Conservation (phyloP, 30 jellyfish, hydroid and myxozoan species). For the Aurelia sp. region DNA sequence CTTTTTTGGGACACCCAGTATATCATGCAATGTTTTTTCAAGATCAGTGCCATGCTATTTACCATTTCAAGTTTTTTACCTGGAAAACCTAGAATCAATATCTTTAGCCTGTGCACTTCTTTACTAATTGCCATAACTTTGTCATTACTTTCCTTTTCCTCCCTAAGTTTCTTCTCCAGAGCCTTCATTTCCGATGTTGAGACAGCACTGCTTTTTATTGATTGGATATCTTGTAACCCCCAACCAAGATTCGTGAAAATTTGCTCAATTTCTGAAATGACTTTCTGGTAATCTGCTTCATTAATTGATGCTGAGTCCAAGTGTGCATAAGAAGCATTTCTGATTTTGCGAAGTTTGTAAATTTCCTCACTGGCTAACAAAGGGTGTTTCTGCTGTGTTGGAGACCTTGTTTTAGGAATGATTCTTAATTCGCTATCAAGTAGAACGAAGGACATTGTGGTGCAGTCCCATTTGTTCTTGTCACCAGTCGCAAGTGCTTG, state of each 20-base stretch:
- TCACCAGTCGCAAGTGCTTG: neutral
- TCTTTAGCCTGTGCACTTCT: too few species aligned
- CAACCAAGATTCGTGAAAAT: neutral
- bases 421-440: neutral
- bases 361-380: neutral
- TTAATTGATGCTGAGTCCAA: neutral
- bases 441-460: neutral
- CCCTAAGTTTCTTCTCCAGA: neutral
- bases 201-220: neutral
- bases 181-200: neutral
- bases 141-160: neutral
- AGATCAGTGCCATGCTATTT: too few species aligned
- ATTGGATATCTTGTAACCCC: neutral
- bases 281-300: neutral
- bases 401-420: neutral
- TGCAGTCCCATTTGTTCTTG: neutral
- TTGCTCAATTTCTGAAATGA: neutral
- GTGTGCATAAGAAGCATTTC: conserved; percentile 10
- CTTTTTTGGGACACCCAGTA: too few species aligned
- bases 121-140: too few species aligned
- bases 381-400: neutral
- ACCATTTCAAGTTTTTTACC: too few species aligned
- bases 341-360: conserved; percentile 1
- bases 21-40: too few species aligned
- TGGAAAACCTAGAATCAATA: too few species aligned